Base-by-base conservation (phyloP, 2,113 vertebrate species). In the Poeciliopsis turrubarensis region DNA sequence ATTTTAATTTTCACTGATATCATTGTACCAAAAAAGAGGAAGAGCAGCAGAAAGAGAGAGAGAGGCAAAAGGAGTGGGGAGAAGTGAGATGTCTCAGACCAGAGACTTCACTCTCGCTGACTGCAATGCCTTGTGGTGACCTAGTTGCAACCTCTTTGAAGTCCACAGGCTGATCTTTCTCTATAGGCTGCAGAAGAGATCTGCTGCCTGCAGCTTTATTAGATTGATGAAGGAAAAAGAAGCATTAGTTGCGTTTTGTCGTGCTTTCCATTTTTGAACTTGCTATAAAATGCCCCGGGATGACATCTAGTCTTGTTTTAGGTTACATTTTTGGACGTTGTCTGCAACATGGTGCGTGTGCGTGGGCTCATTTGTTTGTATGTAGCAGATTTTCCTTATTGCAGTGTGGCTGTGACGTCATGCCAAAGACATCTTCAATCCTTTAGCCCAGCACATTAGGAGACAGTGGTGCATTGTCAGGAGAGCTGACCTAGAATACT, bases 131-230 rank as follows among this genome's bases (percentile, higher is more conserved):
- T 91, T 91, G 80, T 81, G 82, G 89, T 94, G 94, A 95, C 94
- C 94, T 94, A 95, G 87, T 94, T 94, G 90, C 93, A 94, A 94
- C 94, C 94, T 85, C 91, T 94, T 95, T 95, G 94, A 95, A 94
- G 93, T 95, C 92, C 93, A 92, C 83, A 86, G 87, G 90, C 92
- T 92, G 92, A 94, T 94, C 91, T 93, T 83, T 91, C 92, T 92
- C 83, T 85, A 77, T 83, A 88, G 89, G 87, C 87, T 81, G 86
- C 79, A 71, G 87, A 81, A 67, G 75, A 84, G 87, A 87, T 91
- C 84, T 89, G 89, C 92, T 86, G 92, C 89, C 86, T 85, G 82
- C 85, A 75, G 87, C 90, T 89, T 91, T 89, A 89, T 89, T 82
- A 91, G 76, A 83, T 70, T n/a, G 17, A 66, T 68, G n/a, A 79